These are phyloP conservation scores for Ectropis crepuscularia DNA, from an alignment of 2,888 invertebrate species.

Conservation along the genomic window DNA sequence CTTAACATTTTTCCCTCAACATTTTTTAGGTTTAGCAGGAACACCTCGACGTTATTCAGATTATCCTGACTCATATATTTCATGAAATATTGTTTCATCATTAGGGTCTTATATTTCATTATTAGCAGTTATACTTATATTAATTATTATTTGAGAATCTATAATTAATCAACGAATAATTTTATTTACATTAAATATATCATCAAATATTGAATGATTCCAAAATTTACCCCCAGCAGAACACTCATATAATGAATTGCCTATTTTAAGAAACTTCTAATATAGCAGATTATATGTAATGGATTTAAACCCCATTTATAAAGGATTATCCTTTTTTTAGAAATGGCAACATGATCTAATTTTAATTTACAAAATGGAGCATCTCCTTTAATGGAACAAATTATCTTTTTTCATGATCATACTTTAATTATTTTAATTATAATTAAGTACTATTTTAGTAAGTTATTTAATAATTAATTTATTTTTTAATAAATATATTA, in stretches of 20 bases:
- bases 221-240: conserved; percentile 84
- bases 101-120: conserved; percentile 88
- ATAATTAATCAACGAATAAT: conserved; percentile 80
- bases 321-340: conserved; percentile 86
- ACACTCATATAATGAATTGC: conserved; percentile 86
- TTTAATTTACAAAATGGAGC: conserved; percentile 85
- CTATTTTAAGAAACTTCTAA: conserved; percentile 86
- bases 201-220: conserved; percentile 86
- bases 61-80: conserved; percentile 87
- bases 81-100: conserved; percentile 88
- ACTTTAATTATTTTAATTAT: conserved; percentile 85
- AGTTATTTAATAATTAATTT: conserved; percentile 82
- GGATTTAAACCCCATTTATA: conserved; percentile 88
- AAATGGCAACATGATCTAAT: conserved; percentile 86
- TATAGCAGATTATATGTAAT: conserved; percentile 84
- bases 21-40: conserved; percentile 83
- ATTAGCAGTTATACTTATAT: conserved; percentile 83
- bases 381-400: conserved; percentile 87
- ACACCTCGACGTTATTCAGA: conserved; percentile 92
- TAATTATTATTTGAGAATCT: conserved; percentile 87
- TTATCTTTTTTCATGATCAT: conserved; percentile 87
- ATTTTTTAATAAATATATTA: conserved; percentile 84
- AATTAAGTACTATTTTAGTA: conserved; percentile 86
- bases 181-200: conserved; percentile 77
- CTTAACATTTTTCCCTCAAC: conserved; percentile 92